Conservation (phyloP, 2,797 vertebrate species). For the Semaprochilodus insignis region DNA sequence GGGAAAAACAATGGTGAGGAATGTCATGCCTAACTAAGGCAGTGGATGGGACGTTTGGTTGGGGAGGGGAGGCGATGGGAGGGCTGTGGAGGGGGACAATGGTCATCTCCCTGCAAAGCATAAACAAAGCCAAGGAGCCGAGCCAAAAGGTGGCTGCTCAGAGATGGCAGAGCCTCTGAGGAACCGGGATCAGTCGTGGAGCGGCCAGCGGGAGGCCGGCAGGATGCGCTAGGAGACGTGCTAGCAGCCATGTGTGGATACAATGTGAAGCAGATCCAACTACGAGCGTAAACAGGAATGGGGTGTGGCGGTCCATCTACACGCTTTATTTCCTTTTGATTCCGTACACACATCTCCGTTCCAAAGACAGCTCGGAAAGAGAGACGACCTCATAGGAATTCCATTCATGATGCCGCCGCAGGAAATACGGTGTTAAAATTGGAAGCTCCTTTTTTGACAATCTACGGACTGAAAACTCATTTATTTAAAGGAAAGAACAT, state of each 20-base stretch:
- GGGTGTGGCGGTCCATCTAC: conserved; percentile 15
- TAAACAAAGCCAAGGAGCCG: conserved; percentile 32
- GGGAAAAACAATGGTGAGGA: conserved; percentile 1
- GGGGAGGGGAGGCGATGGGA: no score
- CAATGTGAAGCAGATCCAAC: conserved; percentile 25
- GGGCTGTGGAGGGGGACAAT: background rate
- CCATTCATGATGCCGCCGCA: conserved; percentile 1
- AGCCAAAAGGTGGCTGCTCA: conserved; percentile 35
- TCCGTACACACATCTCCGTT: background rate
- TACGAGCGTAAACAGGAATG: conserved; percentile 36
- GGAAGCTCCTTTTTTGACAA: background rate
- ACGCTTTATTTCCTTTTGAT: conserved; percentile 34
- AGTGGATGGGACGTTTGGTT: background rate
- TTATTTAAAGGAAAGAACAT: conserved; percentile 41
- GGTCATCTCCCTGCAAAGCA: background rate
- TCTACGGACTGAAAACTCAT: conserved; percentile 29
- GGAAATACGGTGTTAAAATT: background rate
- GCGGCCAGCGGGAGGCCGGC: conserved; percentile 24
- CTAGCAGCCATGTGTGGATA: conserved; percentile 11
- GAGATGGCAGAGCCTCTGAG: conserved; percentile 11
- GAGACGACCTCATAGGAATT: background rate
- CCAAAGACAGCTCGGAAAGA: background rate
- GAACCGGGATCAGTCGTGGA: conserved; percentile 28
- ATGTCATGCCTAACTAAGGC: conserved; percentile 4
- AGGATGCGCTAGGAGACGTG: conserved; percentile 21